Evolutionary conservation across 2,113 vertebrate species (phyloP), one percentile per base, ranked within the genome.

Genomic region (Spheniscus mendiculus): DNA sequence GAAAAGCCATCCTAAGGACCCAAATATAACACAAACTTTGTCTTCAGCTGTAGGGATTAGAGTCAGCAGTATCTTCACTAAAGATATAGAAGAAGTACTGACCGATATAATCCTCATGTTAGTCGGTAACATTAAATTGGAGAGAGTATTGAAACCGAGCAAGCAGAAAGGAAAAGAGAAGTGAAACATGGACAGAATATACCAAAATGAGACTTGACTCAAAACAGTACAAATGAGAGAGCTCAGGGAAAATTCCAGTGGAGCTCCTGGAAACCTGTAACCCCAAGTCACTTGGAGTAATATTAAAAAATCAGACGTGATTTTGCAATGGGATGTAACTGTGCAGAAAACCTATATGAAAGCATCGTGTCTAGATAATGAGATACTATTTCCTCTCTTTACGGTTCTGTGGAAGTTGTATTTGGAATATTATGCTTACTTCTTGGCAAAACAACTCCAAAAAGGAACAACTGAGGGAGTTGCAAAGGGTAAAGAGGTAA

Each of bases 1-100:
- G 70, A 91, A 94, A 96, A 91, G n/a, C 34, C 78, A 94, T 65
- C 80, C 62, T 61, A 72, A 90, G 58, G 62, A 70, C 65, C 34
- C 53, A 87, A 95, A 90, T 66, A 70, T 44, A 96, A 82, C 62
- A 89, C 15, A 92, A 87, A 91, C 61, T 83, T 93, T 76, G 49
- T 65, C 49, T 91, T 85, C 72, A 82, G 86, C 70, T 89, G 56
- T 17, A 47, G 73, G 62, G 78, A 93, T 95, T 93, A 87, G 38
- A 70, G 78, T 84, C 93, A 91, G 84, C 42, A 79, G 76, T 90
- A 89, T 93, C 83, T 82, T 92, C 65, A 49, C 25, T 67, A 47
- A 85, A 93, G 91, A 86, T 63, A 91, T 4, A 70, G 71, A 77
- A 87, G 44, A 73, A 45, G 53, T 80, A 84, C 76, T 78, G 91